Evolutionary conservation across 2,113 vertebrate genomes (phyloP), one percentile per base, ranked within the genome.

Genomic region (Silurus asotus): DNA sequence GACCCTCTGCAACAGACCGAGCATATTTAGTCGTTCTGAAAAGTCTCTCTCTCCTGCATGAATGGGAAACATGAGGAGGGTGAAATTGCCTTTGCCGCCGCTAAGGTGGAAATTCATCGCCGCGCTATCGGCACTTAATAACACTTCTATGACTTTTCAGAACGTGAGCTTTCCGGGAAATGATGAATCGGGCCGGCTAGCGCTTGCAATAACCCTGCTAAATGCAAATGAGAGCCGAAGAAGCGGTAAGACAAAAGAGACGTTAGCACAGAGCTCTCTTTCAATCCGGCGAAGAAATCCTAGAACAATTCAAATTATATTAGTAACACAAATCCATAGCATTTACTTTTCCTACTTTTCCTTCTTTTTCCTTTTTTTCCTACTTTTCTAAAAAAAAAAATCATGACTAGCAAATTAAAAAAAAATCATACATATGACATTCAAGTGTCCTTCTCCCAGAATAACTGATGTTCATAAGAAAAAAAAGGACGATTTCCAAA

Each of bases 61-160:
- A 94, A 93, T 94, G 92, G 94, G 92, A 94, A 91, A 94, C 80
- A 94, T 90, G 92, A 95, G 87, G 94, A 95, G 88, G 90, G 85
- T 91, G 93, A 95, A 95, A 96, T 95, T 96, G 92, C 94, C 94
- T 95, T 93, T 94, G 92, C 93, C 92, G 93, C 92, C 93, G 94
- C 93, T 94, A 91, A 93, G 93, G 95, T 95, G 91, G 93, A 95
- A 37, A 96, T 93, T 96, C 94, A 94, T 95, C 92, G 82, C 93
- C 88, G 92, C 90, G 91, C 94, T 95, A 94, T 95, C 95, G 94
- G 91, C 93, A 94, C 93, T 94, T 95, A 95, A 96, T 95, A 95
- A 89, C 64, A 93, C 90, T 92, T 89, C 6, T 87, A 91, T 92
- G 94, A 95, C 93, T 95, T 95, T 94, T 87, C 87, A 89, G 91